Base-by-base conservation (phyloP, 2,113 vertebrate species). In the Planiliza haematocheilus region DNA sequence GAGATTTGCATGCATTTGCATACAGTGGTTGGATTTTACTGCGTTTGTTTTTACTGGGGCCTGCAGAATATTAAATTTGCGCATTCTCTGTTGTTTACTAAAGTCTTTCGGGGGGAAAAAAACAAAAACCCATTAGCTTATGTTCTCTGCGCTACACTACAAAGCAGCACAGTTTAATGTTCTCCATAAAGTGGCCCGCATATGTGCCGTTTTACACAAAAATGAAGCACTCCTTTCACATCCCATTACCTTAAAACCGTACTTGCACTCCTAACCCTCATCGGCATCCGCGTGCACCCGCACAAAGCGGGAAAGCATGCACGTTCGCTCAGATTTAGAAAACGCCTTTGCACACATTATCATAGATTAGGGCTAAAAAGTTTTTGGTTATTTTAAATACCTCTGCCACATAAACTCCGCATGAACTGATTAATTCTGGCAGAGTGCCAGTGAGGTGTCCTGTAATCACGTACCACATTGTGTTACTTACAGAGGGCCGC, bases 361-460 rank as follows among this genome's bases (percentile, higher is more conserved):
- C 46, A 12, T n/a, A 55, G 57, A 72, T 77, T 77, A 46, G 18
- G 57, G 65, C 3, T 30, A 30, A n/a, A n/a, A n/a, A n/a, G n/a
- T 30, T 30, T 30, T 30, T 30, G 24, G 24, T 30, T 30, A 30
- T 30, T 87, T 75, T 70, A 72, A 83, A 74, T 77, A 79, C 77
- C 63, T 61, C 66, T 85, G 34, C 84, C 53, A 71, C 68, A 57
- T 62, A 69, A 48, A 43, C 74, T 60, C 62, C 14, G 34, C 60
- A 16, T 50, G 58, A 70, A 57, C 58, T 70, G 67, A 86, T 84
- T 83, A 59, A 65, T 60, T 77, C 48, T 82, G 87, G 76, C 76
- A 70, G 39, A 2, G 10, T 63, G 43, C 70, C 83, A 81, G 55
- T 8, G 16, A 75, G 81, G 46, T 53, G 65, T 34, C 59, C 50